Percentiles rank a stretch among this genome's conserved stretches.
Evolutionary conservation across 2,113 vertebrate species (phyloP).

Genomic region (Urocolius indicus): DNA sequence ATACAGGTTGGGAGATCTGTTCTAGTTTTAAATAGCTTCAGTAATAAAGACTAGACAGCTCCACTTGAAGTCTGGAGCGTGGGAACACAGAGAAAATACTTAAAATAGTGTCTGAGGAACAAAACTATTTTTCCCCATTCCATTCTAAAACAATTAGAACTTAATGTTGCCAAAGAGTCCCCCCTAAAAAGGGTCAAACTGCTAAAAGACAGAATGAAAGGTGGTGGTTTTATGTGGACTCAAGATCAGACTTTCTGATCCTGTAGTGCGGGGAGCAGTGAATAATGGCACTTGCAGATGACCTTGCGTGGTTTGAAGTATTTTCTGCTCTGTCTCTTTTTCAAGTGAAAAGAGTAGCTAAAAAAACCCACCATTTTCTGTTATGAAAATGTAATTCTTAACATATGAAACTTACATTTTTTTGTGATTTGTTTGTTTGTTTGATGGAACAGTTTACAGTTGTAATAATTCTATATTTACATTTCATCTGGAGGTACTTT

Average conservation of each 20-base stretch:
- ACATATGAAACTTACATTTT: neutral
- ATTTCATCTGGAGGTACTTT: neutral
- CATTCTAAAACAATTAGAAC: neutral
- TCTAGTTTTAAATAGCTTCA: neutral
- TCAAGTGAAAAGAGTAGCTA: neutral
- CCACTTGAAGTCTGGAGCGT: neutral
- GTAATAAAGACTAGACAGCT: neutral
- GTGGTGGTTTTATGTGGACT: neutral
- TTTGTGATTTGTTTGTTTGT: neutral
- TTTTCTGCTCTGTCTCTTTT: neutral
- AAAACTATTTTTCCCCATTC: neutral
- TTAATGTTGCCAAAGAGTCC: neutral
- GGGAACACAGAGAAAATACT: neutral
- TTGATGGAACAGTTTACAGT: neutral
- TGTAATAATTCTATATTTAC: neutral
- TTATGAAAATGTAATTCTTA: neutral
- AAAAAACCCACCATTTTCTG: neutral
- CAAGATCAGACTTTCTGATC: neutral
- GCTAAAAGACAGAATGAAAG: neutral
- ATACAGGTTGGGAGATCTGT: neutral
- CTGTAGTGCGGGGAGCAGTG: neutral
- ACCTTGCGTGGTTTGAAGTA: neutral
- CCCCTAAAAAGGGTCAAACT: neutral
- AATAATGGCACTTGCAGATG: neutral
- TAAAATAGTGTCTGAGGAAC: neutral